Evolutionary conservation across 2,113 vertebrate genomes (phyloP).

Genomic region (Mustela nigripes): DNA sequence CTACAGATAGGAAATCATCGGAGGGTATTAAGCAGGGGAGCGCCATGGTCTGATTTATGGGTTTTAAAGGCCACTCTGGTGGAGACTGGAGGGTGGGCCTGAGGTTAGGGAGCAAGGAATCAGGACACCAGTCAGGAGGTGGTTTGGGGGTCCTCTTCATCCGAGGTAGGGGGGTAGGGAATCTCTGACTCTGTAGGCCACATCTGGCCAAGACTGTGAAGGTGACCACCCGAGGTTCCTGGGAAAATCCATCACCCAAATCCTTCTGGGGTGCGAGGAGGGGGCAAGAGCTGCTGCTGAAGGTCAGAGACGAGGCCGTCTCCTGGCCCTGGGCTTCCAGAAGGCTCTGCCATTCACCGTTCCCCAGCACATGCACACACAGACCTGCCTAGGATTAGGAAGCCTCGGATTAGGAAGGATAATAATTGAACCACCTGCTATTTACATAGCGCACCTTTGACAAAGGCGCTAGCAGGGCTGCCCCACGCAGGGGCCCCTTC

Average conservation of each 20-base stretch:
- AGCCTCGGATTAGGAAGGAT: conserved; percentile 73
- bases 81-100: background rate
- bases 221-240: background rate
- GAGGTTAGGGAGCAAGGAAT: background rate
- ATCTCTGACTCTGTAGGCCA: background rate
- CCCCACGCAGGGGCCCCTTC: background rate
- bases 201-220: background rate
- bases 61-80: background rate
- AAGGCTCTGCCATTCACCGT: background rate
- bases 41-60: background rate
- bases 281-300: background rate
- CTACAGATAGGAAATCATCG: background rate
- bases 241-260: background rate
- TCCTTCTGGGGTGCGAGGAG: background rate
- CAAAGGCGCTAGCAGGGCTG: conserved; percentile 48
- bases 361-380: background rate
- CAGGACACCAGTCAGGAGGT: background rate
- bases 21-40: background rate
- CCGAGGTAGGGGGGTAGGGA: background rate
- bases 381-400: conserved; percentile 73
- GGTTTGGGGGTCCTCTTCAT: background rate
- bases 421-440: conserved; percentile 75
- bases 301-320: background rate
- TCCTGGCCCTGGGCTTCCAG: conserved; percentile 5
- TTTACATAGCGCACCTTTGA: conserved; percentile 67